Conservation (phyloP, 2,888 invertebrate genomes). For the Camponotus fellah region DNA sequence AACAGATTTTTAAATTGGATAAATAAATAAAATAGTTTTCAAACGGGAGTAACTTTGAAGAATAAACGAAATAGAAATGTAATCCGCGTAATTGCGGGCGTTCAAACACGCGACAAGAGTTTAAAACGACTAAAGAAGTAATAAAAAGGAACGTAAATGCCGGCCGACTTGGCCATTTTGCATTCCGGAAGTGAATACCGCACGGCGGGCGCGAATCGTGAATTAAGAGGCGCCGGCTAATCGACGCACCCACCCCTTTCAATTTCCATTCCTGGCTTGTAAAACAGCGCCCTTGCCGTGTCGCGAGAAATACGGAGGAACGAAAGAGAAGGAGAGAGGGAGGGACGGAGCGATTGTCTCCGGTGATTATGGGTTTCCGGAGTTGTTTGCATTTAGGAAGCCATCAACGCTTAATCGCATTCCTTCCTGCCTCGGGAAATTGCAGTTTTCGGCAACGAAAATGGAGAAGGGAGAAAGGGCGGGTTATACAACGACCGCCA, state of each 20-base stretch:
- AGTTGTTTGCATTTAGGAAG: slow-evolving; percentile 85
- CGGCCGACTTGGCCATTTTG: slow-evolving; percentile 31
- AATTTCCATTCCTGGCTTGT: slow-evolving; percentile 69
- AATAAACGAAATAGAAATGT: not conserved
- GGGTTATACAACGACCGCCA: slow-evolving; percentile 18
- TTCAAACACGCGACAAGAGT: not conserved
- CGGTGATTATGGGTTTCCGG: slow-evolving; percentile 82
- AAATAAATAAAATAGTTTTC: not conserved
- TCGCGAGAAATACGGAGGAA: slow-evolving; percentile 41
- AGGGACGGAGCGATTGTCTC: slow-evolving; percentile 74
- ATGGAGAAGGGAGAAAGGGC: not conserved
- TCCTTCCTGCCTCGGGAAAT: slow-evolving; percentile 82
- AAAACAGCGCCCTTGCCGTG: slow-evolving; percentile 73
- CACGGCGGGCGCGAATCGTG: slow-evolving; percentile 37
- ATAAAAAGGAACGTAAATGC: not conserved
- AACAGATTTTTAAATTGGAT: not conserved
- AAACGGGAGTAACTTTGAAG: not conserved
- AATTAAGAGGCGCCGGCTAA: slow-evolving; percentile 66
- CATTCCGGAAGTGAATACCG: slow-evolving; percentile 53
- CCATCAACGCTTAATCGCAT: slow-evolving; percentile 86
- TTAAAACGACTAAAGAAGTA: not conserved
- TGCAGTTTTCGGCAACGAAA: slow-evolving; percentile 72
- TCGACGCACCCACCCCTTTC: slow-evolving; percentile 63
- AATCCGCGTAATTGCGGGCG: not conserved
- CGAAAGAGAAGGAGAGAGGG: not conserved